phyloP scores from a whole-genome alignment of 2,797 vertebrate genomes.

The Nannoperca obscura region DNA sequence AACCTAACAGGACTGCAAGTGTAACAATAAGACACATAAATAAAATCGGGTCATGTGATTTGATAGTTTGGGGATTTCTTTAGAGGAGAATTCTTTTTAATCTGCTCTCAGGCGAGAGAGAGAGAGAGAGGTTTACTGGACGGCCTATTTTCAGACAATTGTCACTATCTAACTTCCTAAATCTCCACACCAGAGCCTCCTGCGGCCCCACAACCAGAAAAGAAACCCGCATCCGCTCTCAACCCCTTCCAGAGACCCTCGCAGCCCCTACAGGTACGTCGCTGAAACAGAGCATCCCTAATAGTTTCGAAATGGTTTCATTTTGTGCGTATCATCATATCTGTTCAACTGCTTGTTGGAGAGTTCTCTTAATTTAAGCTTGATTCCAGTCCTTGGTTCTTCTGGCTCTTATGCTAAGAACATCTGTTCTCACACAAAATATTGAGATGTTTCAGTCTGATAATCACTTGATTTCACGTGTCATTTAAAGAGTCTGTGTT shows the following conservation, averaged over 20 bases:
- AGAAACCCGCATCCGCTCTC: constrained; percentile 46
- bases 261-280: constrained; percentile 72
- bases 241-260: constrained; percentile 81
- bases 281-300: neutral
- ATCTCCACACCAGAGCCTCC: constrained; percentile 62
- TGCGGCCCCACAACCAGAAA: constrained; percentile 59
- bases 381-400: neutral
- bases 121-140: neutral
- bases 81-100: neutral
- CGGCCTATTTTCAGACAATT: neutral
- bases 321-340: neutral
- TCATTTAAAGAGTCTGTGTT: neutral
- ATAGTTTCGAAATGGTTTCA: neutral
- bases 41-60: neutral
- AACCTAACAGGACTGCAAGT: neutral
- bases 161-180: neutral
- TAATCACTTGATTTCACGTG: neutral
- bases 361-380: neutral
- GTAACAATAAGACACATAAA: neutral
- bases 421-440: neutral
- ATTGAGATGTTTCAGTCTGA: neutral
- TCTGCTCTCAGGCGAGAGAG: neutral
- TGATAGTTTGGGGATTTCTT: neutral
- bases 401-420: neutral
- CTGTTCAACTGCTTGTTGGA: neutral